These are phyloP conservation scores for Tenthredo scrophulariae DNA, from an alignment of 2,888 invertebrate species.

Conservation along the genomic window DNA sequence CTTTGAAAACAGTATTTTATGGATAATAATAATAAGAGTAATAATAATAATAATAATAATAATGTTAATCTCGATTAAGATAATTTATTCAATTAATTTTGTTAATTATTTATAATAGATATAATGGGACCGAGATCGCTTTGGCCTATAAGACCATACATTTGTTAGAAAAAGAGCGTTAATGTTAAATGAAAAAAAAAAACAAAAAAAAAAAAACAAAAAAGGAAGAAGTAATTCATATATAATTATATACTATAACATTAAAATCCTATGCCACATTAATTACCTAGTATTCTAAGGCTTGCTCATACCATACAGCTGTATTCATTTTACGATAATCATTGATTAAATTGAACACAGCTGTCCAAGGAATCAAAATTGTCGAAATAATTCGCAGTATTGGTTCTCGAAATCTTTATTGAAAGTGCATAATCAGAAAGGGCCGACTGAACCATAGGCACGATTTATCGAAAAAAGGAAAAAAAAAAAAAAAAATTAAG, in stretches of 20 bases:
- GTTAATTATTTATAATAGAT: conserved; percentile 49
- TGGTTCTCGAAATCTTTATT: conserved; percentile 59
- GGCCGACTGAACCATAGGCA: conserved; percentile 56
- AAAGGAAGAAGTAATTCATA: neutral
- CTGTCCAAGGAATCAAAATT: conserved; percentile 66
- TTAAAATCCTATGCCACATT: conserved; percentile 44
- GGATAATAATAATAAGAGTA: conserved; percentile 26
- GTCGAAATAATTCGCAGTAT: conserved; percentile 52
- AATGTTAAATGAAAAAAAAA: conserved; percentile 22
- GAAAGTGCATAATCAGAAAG: conserved; percentile 64
- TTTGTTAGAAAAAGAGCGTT: conserved; percentile 43
- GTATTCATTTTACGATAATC: conserved; percentile 38
- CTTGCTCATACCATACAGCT: conserved; percentile 59
- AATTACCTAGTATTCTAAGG: conserved; percentile 57
- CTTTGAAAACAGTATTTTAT: conserved; percentile 48
- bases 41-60: conserved; percentile 29
- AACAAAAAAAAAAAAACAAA: neutral
- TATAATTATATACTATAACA: neutral
- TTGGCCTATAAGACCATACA: conserved; percentile 39
- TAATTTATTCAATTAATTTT: conserved; percentile 49
- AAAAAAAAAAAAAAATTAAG: neutral
- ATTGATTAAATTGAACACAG: conserved; percentile 61
- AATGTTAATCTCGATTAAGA: conserved; percentile 37
- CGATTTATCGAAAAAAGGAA: neutral
- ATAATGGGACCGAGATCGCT: conserved; percentile 51